These are phyloP conservation scores for Apodemia arnacis DNA, from an alignment of 2,888 invertebrate genomes.

Conservation along the genomic window DNA sequence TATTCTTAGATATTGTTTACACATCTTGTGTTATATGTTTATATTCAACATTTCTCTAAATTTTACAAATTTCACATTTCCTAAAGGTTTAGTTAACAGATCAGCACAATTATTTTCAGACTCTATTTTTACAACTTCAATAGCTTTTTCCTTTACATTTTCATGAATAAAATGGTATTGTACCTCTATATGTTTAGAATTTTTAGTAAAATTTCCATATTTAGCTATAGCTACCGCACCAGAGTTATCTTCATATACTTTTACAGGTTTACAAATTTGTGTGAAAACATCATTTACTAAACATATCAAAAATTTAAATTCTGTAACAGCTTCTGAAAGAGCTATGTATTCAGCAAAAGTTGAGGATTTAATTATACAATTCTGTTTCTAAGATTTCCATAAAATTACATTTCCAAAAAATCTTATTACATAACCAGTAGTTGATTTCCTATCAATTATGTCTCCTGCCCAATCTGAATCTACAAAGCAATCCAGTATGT, in stretches of 20 bases:
- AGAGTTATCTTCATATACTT: conserved; percentile 74
- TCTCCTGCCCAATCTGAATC: no score
- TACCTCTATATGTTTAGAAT: conserved; percentile 65
- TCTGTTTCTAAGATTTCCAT: no score
- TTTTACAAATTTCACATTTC: no score
- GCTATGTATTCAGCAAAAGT: conserved; percentile 34
- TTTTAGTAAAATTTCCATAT: conserved; percentile 67
- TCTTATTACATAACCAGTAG: no score
- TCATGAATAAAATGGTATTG: conserved; percentile 40
- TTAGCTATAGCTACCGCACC: conserved; percentile 66
- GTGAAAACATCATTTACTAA: conserved; percentile 38
- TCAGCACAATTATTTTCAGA: conserved; percentile 81
- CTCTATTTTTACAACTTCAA: conserved; percentile 72
- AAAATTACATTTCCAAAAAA: no score
- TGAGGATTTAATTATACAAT: no score
- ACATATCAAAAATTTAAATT: conserved; percentile 34
- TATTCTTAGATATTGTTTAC: no score
- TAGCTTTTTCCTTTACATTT: not conserved
- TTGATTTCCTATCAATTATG: no score
- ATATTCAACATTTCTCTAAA: no score
- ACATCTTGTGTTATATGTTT: no score
- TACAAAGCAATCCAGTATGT: no score
- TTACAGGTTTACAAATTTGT: conserved; percentile 51
- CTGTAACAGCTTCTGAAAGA: conserved; percentile 21
- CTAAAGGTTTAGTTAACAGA: no score